These are phyloP conservation scores for Brachypalpus laphriformis DNA, from an alignment of 2,888 invertebrate species.

Conservation along the genomic window DNA sequence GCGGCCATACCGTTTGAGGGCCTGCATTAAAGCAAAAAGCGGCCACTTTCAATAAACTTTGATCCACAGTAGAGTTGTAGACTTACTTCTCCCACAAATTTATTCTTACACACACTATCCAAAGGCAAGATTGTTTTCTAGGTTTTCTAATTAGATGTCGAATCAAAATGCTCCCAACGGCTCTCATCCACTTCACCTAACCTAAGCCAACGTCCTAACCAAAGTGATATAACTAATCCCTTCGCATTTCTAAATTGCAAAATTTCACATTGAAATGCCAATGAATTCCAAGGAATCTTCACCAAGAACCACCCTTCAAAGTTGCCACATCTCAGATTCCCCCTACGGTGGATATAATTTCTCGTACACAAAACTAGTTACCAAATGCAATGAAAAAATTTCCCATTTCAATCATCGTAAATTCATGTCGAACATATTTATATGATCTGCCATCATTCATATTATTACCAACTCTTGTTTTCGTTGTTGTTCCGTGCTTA, in stretches of 20 bases:
- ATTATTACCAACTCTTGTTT: slow-evolving; percentile 58
- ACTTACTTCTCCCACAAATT: too few species aligned
- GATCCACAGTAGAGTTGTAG: too few species aligned
- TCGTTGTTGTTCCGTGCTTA: slow-evolving; percentile 34
- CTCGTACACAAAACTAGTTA: slow-evolving; percentile 49
- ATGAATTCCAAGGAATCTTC: slow-evolving; percentile 31
- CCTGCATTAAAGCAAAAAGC: too few species aligned
- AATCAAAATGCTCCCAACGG: too few species aligned
- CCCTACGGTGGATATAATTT: slow-evolving; percentile 28
- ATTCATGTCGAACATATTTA: slow-evolving; percentile 66
- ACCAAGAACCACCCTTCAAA: slow-evolving; percentile 30
- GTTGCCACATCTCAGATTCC: slow-evolving; percentile 20
- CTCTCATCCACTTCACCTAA: too few species aligned
- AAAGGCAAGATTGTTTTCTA: too few species aligned
- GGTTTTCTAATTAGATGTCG: too few species aligned
- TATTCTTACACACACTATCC: too few species aligned
- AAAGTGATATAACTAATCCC: background rate
- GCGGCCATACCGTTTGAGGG: too few species aligned
- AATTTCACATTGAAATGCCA: slow-evolving; percentile 2
- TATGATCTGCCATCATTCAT: slow-evolving; percentile 64
- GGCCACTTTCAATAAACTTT: too few species aligned
- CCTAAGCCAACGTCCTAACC: background rate
- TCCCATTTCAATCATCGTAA: slow-evolving; percentile 67
- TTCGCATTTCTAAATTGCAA: background rate
- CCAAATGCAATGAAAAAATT: slow-evolving; percentile 51